Evolutionary conservation across 64 coral and sea anemone species (phyloP), one percentile per base, ranked within the genome.

Genomic region (Actinia equina): DNA sequence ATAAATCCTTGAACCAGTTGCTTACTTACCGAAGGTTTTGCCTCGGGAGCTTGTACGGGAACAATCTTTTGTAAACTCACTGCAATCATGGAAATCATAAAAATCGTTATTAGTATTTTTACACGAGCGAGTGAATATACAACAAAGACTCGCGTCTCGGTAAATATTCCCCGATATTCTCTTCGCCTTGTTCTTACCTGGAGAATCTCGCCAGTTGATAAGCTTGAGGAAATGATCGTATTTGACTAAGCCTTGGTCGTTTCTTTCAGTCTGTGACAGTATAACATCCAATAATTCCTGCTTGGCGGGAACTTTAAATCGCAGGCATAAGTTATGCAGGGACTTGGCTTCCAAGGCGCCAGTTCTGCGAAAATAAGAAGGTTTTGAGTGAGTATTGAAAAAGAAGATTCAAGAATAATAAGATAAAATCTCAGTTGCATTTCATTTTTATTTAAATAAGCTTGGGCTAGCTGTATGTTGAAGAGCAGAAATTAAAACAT

Each of bases 161-260:
- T n/a, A 37, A 37, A 37, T 37, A 37, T 37, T 37, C 30, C 30
- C 30, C 30, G 30, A 37, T 37, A 37, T 37, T 37, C 30, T 0
- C 30, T 37, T 1, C 1, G 30, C 30, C 30, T 37, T 37, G 20
- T 43, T n/a, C n/a, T 87, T 86, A 98, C 96, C 93, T 90, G 96
- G 96, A 1, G 90, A 92, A 54, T 95, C 93, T 12, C 96, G 86
- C 96, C 96, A 98, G 93, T 98, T 98, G 7, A 98, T 84, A 25
- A 94, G 84, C 65, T 93, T 77, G 6, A 98, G 79, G 85, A 95
- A 95, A 49, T 98, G 96, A 18, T 92, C 88, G 77, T 98, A 98
- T 60, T 90, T 89, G 3, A 89, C 90, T 46, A 92, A 82, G 43
- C 88, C 85, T 17, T 59, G 82, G 16, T 89, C 85, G 61, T 98